Evolutionary conservation across 2,888 invertebrate species (phyloP), one percentile per base, ranked within the genome.

Genomic region (Metacarcinus magister): DNA sequence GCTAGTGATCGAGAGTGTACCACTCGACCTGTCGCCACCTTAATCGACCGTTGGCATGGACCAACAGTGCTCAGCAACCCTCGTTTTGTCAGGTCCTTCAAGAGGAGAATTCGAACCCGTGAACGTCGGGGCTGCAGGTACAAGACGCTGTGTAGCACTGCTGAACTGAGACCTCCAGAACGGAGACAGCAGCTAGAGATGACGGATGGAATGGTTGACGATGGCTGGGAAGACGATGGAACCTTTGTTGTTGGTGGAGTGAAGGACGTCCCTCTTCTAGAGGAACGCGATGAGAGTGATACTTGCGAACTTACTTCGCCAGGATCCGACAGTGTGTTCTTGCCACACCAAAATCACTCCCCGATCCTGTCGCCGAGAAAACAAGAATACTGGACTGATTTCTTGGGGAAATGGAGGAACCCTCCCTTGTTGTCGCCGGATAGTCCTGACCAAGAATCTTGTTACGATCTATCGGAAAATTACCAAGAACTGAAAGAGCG

Each of bases 21-120:
- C 87, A 32, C 39, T 39, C 2, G 39, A 87, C 87, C 32, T 16
- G 28, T 19, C 87, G 32, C 87, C 16, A 16, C 87, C 10, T 16
- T 87, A 32, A 32, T 13, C 0, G 87, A 87, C 39, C 87, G 19
- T 19, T 39, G 87, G 87, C 87, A 87, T 54, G 92, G n/a, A 32
- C n/a, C 92, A 39, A 54, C 54, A 39, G 39, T 82, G 75, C 87
- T 46, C 32, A 93, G 92, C 32, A 95, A 93, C 43, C 92, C 92
- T 19, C 75, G 28, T 23, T 95, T 95, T 23, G 95, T 95, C 10
- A 92, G 95, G 95, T 95, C 95, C 2, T 95, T 95, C 75, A 95
- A 95, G 23, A 92, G 92, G 87, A 23, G 95, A 82, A n/a, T 95
- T 43, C 95, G 95, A 48, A 92, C 95, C 92, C 95, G 95, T 4